A percentile compares a stretch with the other conserved stretches of the same genome.
Conservation (phyloP, 2,888 invertebrate genomes). For the Sphaerophoria rueppellii region DNA sequence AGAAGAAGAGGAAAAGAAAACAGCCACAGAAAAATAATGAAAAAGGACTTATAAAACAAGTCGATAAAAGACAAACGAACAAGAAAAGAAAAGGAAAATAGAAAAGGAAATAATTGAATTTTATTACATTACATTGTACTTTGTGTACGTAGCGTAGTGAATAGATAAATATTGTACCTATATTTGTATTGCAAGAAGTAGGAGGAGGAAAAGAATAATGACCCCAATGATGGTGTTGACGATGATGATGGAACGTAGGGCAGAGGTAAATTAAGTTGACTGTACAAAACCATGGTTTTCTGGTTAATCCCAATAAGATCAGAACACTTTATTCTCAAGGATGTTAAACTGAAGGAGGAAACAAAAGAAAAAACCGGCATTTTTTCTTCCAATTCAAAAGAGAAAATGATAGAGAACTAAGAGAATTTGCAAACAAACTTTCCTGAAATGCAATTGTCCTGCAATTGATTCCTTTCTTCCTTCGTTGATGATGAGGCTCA, state of each 20-base stretch:
- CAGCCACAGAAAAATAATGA: neutral
- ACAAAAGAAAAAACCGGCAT: conserved; percentile 39
- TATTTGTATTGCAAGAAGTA: conserved; percentile 75
- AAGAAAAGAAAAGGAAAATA: conserved; percentile 65
- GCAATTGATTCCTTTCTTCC: conserved; percentile 22
- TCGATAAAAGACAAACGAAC: conserved; percentile 18
- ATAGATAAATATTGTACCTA: conserved; percentile 61
- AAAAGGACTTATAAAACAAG: conserved; percentile 7
- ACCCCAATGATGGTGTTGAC: conserved; percentile 78
- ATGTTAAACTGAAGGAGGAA: neutral
- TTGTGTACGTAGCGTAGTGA: conserved; percentile 29
- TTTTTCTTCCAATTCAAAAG: conserved; percentile 38
- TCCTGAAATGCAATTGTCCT: conserved; percentile 30
- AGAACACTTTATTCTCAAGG: neutral
- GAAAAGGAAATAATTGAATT: conserved; percentile 81
- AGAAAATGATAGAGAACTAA: conserved; percentile 41
- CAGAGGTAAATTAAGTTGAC: conserved; percentile 32
- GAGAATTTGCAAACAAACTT: conserved; percentile 41
- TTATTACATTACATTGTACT: conserved; percentile 79
- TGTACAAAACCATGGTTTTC: conserved; percentile 43
- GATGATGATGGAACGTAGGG: conserved; percentile 5
- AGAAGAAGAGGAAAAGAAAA: conserved; percentile 79
- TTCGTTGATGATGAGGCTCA: neutral
- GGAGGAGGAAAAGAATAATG: conserved; percentile 79
- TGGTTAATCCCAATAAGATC: neutral